These are phyloP conservation scores for Julus scandinavius DNA, from an alignment of 2,888 invertebrate species.

Conservation along the genomic window DNA sequence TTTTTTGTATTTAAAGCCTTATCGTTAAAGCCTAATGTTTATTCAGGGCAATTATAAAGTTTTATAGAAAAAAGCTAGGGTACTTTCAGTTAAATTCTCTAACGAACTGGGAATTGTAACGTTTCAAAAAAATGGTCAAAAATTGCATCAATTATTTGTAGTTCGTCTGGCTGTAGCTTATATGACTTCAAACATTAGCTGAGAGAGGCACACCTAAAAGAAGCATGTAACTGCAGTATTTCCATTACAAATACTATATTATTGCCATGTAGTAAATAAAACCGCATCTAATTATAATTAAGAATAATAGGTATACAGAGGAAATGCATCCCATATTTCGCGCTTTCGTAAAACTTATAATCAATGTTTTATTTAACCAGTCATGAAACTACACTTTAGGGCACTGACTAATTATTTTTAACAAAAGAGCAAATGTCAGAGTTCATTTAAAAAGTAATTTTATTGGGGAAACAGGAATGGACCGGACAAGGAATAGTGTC, in stretches of 20 bases:
- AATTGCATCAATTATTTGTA: too few relatives aligned
- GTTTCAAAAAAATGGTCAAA: too few relatives aligned
- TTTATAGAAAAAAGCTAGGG: too few relatives aligned
- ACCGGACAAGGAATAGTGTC: not conserved
- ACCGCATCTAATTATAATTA: not conserved
- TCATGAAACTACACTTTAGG: not conserved
- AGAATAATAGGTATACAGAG: not conserved
- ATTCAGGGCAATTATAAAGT: too few relatives aligned
- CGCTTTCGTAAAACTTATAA: not conserved
- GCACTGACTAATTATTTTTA: not conserved
- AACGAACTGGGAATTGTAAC: too few relatives aligned
- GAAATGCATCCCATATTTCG: not conserved
- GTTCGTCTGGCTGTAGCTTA: too few relatives aligned
- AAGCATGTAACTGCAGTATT: not conserved
- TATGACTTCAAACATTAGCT: too few relatives aligned
- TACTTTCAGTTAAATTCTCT: too few relatives aligned
- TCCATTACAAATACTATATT: not conserved
- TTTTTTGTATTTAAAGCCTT: too few relatives aligned
- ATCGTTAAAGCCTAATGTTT: too few relatives aligned
- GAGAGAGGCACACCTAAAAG: too few relatives aligned
- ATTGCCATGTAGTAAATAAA: not conserved
- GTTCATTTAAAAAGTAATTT: not conserved
- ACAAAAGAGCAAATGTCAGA: not conserved
- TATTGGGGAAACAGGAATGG: not conserved
- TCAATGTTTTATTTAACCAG: not conserved